Evolutionary conservation across 2,797 vertebrate genomes (phyloP), one percentile per base, ranked within the genome.

Genomic region (Lacerta viridis): DNA sequence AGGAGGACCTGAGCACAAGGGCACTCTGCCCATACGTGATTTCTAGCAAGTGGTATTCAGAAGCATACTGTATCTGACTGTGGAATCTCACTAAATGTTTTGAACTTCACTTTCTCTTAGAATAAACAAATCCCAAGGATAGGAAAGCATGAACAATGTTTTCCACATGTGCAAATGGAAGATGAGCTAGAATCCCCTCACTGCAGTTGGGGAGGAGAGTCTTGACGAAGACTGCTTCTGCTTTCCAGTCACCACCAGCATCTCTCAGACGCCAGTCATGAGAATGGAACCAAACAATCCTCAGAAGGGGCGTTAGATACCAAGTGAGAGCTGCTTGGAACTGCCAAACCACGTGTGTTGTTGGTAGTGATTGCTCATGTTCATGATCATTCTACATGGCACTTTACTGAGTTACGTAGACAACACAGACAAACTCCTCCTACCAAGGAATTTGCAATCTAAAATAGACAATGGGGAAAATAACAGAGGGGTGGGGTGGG

Each of bases 21-120:
- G 46, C 50, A 50, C 3, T 50, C 50, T 15, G 11, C 46, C 11
- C 46, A 11, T 43, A 50, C 11, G 11, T 50, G 13, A 4, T 50
- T 50, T 50, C 50, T 0, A 1, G 1, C 11, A 50, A 50, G 3
- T 15, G 50, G 50, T 50, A 50, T 50, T 50, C 50, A 50, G 11
- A 15, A 50, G 50, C 50, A 50, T 50, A 15, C 50, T 50, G 13
- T 72, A 33, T 17, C n/a, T 33, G 69, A 33, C 25, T 72, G 69
- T 72, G 5, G n/a, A 15, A n/a, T 9, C 20, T 4, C 13, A 77
- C 89, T 61, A 6, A 2, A 0, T 76, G 46, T 80, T 88, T 90
- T 90, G 86, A 84, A 33, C 46, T 85, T 55, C 91, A 1, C 4
- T 87, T 85, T 84, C 64, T 88, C 43, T 59, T 84, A 4, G 13